Evolutionary conservation across 2,113 vertebrate genomes (phyloP), one percentile per base, ranked within the genome.

Genomic region (Coptodon rendalli): DNA sequence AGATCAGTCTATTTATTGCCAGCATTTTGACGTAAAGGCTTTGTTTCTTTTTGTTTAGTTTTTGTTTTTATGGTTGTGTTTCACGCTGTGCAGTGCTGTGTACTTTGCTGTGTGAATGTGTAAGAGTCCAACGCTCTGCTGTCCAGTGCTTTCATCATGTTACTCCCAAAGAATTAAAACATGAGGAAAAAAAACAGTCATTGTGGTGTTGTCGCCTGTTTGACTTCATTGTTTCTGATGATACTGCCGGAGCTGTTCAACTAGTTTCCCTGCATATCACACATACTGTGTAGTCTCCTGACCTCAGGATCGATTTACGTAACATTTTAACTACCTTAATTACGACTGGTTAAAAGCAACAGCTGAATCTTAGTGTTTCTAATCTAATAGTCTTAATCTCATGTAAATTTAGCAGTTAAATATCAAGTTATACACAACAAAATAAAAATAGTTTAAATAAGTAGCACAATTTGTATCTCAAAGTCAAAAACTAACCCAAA

Each of bases 1-100:
- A 96, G 91, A 92, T 91, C 90, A 94, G 87, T 93, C 81, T 96
- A 97, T 97, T 97, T 97, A 97, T 96, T 96, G 94, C 92, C 90
- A 90, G 93, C 91, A 83, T 94, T 94, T 89, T 91, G 82, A 93
- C 31, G 81, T 93, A 86, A 89, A 90, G 76, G 86, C 93, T 91
- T 92, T 80, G 85, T 90, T 91, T 73, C n/a, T 34, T 87, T 87
- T 50, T 71, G 57, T 61, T 61, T 61, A 0, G 2, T 61, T 38
- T 71, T 86, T 89, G 84, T 94, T 96, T 92, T 94, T 92, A 92
- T 89, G 92, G 83, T 93, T 92, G 93, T 95, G 92, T 93, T 95
- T 87, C 89, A 86, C 16, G 82, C 89, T 68, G 91, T 95, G 91
- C 83, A 11, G 93, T 97, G 91, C 88, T 38, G 89, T 96, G 94